These are phyloP conservation scores for Amblyjoppa proteus DNA, from an alignment of 2,888 invertebrate species.

Conservation along the genomic window DNA sequence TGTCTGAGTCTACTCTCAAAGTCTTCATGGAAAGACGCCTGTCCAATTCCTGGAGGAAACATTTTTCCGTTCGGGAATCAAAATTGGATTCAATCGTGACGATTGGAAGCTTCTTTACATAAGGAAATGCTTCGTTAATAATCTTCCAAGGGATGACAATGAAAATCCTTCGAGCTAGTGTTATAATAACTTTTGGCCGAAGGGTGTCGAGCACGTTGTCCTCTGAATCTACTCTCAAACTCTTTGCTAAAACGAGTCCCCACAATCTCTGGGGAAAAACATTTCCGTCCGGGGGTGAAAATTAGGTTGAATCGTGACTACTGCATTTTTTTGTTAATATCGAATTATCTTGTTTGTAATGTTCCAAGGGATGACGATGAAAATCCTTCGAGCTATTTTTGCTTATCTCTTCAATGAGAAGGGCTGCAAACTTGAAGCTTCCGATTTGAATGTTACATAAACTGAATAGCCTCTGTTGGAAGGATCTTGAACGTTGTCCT, in stretches of 20 bases:
- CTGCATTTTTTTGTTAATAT: neutral
- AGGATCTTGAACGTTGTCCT: no score
- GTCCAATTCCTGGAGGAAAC: neutral
- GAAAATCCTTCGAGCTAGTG: no score
- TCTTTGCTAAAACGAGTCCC: neutral
- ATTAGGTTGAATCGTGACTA: neutral
- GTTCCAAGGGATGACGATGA: no score
- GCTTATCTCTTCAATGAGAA: neutral
- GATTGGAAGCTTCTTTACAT: no score
- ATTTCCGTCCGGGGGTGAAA: neutral
- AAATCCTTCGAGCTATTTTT: neutral
- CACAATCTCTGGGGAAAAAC: neutral
- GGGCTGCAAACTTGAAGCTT: neutral
- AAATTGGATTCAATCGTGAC: no score
- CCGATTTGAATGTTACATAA: no score
- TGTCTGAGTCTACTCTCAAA: neutral
- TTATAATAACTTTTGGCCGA: no score
- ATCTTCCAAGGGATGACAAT: no score
- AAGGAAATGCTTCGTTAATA: no score
- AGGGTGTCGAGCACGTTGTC: slow-evolving; percentile 43
- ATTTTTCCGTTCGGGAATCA: no score
- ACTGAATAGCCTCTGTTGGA: no score
- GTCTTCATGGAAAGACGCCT: neutral
- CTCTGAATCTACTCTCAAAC: neutral
- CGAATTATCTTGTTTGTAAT: no score